Base-by-base conservation (phyloP, 1,140 invertebrate genomes). In the Plodia interpunctella region DNA sequence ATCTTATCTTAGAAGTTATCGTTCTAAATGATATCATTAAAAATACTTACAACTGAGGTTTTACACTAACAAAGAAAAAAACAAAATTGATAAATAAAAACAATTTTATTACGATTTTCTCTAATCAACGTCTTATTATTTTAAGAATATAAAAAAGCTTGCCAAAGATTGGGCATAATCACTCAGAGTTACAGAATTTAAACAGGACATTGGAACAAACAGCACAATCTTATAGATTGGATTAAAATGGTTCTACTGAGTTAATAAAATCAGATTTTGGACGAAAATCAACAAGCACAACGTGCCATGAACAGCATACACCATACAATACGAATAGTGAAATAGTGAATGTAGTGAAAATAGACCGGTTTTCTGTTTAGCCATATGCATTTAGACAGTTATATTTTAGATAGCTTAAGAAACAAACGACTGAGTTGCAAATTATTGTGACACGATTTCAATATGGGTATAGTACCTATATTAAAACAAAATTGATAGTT, bases 351-450 rank as follows among this genome's bases (percentile, higher is more conserved):
- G 77, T 88, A 88, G 83, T 73, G 66, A 72, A 84, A 87, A 88
- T 85, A 88, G 82, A 78, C 85, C 82, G 82, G 85, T 84, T 88
- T 87, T 88, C 76, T 68, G 73, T 88, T 88, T 15, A 87, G 83
- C 76, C 82, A 85, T 88, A 87, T 68, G 77, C 82, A 85, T 78
- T 79, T 87, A 88, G 80, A 78, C 83, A 85, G 85, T 80, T 68
- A 83, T 69, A 69, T 83, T 87, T 87, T 85, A 87, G 78, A 78
- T 88, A 88, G 85, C 67, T 74, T 85, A 86, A 83, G 83, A 73
- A 59, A 57, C 56, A 59, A 68, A 68, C 68, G 66, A 66, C 72
- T 72, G 72, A 70, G 70, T 79, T 77, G 82, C 76, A 74, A 77
- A 78, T 65, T 78, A 70, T 70, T 74, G 72, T 65, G 17, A 32